Evolutionary conservation across 2,888 invertebrate species (phyloP), one percentile per base, ranked within the genome.

Genomic region (Dermolepida albohirtum): DNA sequence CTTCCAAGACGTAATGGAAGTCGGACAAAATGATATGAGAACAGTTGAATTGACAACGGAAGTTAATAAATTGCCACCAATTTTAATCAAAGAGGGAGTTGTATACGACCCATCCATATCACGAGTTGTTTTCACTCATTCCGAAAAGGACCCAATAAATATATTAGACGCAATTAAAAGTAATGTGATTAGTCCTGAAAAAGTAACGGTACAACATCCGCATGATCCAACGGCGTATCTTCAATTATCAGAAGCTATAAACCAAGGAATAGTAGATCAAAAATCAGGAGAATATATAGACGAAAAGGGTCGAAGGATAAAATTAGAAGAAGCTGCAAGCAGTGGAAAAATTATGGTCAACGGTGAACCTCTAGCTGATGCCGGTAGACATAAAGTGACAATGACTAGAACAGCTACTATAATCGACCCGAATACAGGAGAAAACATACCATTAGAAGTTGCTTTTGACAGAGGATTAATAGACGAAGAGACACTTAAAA

Each of bases 61-160:
- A 62, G 41, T 43, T 6, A 49, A 64, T 49, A 22, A 59, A 27
- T 84, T 88, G 72, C 91, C 92, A 80, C 93, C 92, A 0, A 83
- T 94, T 8, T 90, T 92, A 84, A 87, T 94, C 57, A 85, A 87
- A 29, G 89, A 89, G 0, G 92, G 92, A 6, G 85, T 92, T 4
- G 92, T 93, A 71, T 94, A 91, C 79, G 93, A 94, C 81, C 93
- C 94, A 0, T 87, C 90, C 1, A 90, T 92, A 10, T 90, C 92
- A 1, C 82, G 91, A 68, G 89, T 94, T 10, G 90, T 92, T 75
- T 90, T 91, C 62, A 90, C 92, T 0, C 88, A 90, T 65, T 88
- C 87, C 10, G 91, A 91, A 39, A 86, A 89, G 78, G 64, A 62
- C 51, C 90, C 92, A 0, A 88, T 89, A 74, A 90, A 91, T 78